Conservation (phyloP, 2,797 vertebrate genomes). For the Xenopus petersii region DNA sequence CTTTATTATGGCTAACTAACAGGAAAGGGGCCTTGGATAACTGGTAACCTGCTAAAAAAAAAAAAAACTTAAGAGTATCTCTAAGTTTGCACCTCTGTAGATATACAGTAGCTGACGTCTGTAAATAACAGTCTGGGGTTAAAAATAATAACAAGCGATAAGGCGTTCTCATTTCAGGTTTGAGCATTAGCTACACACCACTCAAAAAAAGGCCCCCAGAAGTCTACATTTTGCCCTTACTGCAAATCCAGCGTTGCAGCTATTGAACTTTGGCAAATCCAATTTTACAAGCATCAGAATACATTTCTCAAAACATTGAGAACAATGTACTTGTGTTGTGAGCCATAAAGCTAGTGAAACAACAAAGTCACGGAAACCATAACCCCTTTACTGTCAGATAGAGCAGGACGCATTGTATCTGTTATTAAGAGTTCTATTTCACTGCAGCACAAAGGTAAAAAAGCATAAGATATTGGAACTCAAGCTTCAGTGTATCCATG, state of each 20-base stretch:
- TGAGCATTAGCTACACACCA: constrained; percentile 5
- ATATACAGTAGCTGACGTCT: constrained; percentile 19
- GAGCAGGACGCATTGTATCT: no score
- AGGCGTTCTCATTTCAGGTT: constrained; percentile 49
- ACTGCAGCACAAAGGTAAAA: no score
- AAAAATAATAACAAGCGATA: constrained; percentile 44
- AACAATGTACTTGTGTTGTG: constrained; percentile 27
- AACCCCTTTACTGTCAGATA: background rate
- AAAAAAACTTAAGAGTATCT: no score
- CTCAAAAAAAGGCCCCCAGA: background rate
- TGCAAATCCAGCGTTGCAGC: constrained; percentile 47
- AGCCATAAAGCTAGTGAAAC: constrained; percentile 21
- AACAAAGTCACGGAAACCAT: constrained; percentile 2
- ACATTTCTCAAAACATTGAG: constrained; percentile 42
- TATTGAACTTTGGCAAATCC: constrained; percentile 53
- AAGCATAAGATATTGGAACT: no score
- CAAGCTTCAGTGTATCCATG: no score
- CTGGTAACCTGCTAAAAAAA: no score
- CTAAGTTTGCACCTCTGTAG: constrained; percentile 47
- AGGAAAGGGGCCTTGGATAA: no score
- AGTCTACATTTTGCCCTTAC: constrained; percentile 20
- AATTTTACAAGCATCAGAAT: constrained; percentile 53
- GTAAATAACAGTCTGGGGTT: background rate
- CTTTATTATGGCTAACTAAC: no score
- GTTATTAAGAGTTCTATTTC: no score